Conservation (phyloP, 2,888 invertebrate species). For the Pristionchus mayeri region DNA sequence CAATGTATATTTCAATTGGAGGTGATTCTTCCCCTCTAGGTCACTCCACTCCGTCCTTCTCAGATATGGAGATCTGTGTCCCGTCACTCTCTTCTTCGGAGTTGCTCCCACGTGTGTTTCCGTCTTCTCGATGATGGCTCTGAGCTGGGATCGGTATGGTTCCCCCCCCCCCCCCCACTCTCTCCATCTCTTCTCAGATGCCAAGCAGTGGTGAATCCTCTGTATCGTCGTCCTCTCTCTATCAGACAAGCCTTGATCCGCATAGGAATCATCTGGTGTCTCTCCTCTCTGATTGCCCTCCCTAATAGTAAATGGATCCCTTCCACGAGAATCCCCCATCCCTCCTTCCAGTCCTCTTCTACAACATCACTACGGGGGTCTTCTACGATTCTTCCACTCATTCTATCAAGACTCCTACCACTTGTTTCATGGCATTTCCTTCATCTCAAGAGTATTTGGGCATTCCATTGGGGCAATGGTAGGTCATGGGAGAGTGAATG, state of each 20-base stretch:
- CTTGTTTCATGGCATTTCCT: constrained; percentile 10
- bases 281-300: constrained; percentile 66
- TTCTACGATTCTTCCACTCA: constrained; percentile 22
- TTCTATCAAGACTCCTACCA: not conserved
- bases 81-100: constrained; percentile 69
- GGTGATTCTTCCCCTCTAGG: constrained; percentile 52
- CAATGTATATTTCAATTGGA: constrained; percentile 70
- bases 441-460: not conserved
- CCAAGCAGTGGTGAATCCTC: constrained; percentile 68
- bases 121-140: constrained; percentile 70
- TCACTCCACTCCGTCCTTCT: not conserved
- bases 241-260: constrained; percentile 58
- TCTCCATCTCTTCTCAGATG: constrained; percentile 55
- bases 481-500: not conserved
- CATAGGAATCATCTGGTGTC: constrained; percentile 66
- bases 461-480: constrained; percentile 14
- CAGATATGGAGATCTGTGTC: constrained; percentile 66
- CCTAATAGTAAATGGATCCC: constrained; percentile 53
- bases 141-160: constrained; percentile 66
- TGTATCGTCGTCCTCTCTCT: constrained; percentile 64
- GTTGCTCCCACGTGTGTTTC: constrained; percentile 70
- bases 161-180: not conserved
- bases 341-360: not conserved
- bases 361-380: not conserved
- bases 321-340: not conserved